Conservation (phyloP, 1,140 invertebrate genomes). For the Cydia strobilella region DNA sequence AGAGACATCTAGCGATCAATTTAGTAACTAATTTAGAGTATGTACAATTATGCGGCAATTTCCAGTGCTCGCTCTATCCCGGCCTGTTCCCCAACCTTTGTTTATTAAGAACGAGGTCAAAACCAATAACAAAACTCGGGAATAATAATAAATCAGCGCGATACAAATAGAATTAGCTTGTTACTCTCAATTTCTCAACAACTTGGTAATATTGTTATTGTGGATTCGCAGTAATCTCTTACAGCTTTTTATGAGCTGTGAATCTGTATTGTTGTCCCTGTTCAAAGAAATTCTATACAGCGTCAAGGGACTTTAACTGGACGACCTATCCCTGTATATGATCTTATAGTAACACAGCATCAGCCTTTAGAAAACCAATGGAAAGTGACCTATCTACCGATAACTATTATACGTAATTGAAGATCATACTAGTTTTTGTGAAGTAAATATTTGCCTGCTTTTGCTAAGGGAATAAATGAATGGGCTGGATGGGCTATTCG, state of each 20-base stretch:
- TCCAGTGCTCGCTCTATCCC: background rate
- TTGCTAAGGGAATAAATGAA: too few relatives aligned
- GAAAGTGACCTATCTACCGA: too few relatives aligned
- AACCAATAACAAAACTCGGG: background rate
- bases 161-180: slow-evolving; percentile 4
- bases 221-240: background rate
- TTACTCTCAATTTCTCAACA: background rate
- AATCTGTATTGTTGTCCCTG: background rate
- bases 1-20: too few relatives aligned
- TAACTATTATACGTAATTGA: too few relatives aligned
- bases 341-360: too few relatives aligned
- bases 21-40: too few relatives aligned
- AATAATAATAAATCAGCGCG: background rate
- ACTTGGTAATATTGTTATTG: background rate
- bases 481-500: too few relatives aligned
- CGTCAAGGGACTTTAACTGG: background rate
- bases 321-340: too few relatives aligned
- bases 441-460: too few relatives aligned
- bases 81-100: background rate
- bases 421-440: too few relatives aligned
- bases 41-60: too few relatives aligned
- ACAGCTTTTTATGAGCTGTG: background rate
- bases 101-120: background rate
- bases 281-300: background rate
- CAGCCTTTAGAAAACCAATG: too few relatives aligned